Percentiles rank a stretch among this genome's conserved stretches.
These are phyloP conservation scores for Morelia viridis DNA, from an alignment of 2,797 vertebrate species.

Conservation along the genomic window DNA sequence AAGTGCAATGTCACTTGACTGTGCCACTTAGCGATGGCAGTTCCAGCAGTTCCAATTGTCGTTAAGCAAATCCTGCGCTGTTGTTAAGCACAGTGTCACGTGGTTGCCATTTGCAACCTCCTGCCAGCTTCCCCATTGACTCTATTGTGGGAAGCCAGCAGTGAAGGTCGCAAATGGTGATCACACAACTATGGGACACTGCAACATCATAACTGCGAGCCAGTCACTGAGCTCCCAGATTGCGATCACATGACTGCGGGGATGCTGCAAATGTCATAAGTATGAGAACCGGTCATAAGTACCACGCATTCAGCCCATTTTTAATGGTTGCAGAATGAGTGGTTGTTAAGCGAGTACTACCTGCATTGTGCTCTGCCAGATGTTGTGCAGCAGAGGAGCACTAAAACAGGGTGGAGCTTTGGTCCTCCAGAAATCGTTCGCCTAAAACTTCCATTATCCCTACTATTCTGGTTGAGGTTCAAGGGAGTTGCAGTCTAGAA, in stretches of 20 bases:
- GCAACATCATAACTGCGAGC: background rate
- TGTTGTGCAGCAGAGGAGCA: background rate
- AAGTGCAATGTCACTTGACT: background rate
- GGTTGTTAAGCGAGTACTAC: background rate
- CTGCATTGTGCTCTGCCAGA: background rate
- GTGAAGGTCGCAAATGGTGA: background rate
- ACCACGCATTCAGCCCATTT: background rate
- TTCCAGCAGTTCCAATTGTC: too few species aligned
- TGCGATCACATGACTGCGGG: background rate
- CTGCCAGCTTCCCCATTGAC: background rate
- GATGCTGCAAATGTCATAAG: background rate
- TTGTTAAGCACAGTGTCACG: background rate
- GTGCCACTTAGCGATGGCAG: background rate
- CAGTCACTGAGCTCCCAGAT: background rate
- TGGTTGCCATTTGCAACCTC: background rate
- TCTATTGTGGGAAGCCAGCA: background rate
- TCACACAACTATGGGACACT: background rate
- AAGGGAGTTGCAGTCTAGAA: background rate
- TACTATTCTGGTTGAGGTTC: background rate
- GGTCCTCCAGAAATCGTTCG: background rate
- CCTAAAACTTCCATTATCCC: background rate
- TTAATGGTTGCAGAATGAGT: background rate
- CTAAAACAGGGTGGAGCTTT: background rate
- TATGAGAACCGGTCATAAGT: background rate
- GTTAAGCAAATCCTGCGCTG: background rate